Evolutionary conservation across 2,113 vertebrate species (phyloP).

Genomic region (Bagarius yarrelli): DNA sequence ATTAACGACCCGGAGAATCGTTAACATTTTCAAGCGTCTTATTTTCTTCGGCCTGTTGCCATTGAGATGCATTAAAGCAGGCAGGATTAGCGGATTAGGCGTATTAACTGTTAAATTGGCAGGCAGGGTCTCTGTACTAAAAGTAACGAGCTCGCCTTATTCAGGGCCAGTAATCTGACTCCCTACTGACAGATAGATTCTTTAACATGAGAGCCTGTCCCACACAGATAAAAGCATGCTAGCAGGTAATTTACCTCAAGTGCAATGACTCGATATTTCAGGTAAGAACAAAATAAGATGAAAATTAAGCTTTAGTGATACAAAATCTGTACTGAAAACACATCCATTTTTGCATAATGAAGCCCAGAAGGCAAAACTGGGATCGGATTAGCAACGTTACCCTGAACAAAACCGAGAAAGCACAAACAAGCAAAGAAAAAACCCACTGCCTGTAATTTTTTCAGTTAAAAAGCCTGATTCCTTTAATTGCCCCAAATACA

Average conservation of each 20-base stretch:
- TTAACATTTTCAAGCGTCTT: constrained; percentile 63
- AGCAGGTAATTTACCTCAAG: neutral
- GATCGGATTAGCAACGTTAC: constrained; percentile 65
- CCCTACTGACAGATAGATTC: neutral
- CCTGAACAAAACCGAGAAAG: constrained; percentile 58
- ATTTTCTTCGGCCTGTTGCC: constrained; percentile 69
- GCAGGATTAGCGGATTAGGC: constrained; percentile 75
- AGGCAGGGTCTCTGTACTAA: constrained; percentile 65
- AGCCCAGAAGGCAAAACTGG: constrained; percentile 48
- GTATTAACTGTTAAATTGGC: constrained; percentile 71
- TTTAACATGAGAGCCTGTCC: neutral
- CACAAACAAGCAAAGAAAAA: constrained; percentile 69
- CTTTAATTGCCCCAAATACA: constrained; percentile 77
- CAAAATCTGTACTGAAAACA: neutral
- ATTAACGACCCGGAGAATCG: constrained; percentile 52
- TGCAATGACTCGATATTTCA: neutral
- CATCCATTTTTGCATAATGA: neutral
- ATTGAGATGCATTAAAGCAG: constrained; percentile 68
- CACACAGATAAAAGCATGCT: neutral
- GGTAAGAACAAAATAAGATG: neutral
- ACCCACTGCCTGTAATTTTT: constrained; percentile 69
- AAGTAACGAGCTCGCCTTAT: constrained; percentile 56
- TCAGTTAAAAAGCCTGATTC: constrained; percentile 72
- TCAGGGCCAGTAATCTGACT: constrained; percentile 26
- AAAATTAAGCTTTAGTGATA: neutral